Percentiles rank a stretch among this genome's conserved stretches.
These are phyloP conservation scores for Brachionus paranguensis DNA, from an alignment of 1,140 invertebrate species.

Conservation along the genomic window DNA sequence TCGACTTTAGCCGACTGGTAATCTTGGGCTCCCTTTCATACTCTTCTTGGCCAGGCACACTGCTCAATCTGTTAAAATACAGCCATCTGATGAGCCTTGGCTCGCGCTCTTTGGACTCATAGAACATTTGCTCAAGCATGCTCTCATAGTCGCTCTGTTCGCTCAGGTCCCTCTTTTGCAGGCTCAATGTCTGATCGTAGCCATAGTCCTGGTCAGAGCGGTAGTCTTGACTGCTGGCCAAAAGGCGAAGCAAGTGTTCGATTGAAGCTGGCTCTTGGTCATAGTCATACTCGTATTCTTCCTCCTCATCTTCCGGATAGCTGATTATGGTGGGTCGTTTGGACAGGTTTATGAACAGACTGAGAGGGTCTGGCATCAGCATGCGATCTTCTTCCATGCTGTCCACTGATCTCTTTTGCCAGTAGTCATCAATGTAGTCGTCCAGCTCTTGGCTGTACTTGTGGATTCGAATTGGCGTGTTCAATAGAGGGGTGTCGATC, in stretches of 20 bases:
- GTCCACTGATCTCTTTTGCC: neutral
- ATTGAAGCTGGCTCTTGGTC: neutral
- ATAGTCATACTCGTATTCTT: neutral
- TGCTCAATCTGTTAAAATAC: neutral
- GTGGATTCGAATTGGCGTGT: constrained; percentile 4
- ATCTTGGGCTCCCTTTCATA: neutral
- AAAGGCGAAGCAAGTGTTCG: neutral
- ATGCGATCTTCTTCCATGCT: neutral
- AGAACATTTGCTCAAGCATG: neutral
- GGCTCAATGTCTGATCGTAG: neutral
- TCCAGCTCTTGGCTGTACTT: neutral
- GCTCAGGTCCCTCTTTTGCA: neutral
- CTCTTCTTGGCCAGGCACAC: neutral
- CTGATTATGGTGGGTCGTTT: neutral
- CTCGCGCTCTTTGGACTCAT: neutral
- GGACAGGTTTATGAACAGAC: neutral
- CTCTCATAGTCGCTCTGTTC: neutral
- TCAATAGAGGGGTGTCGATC: neutral
- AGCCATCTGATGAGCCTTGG: neutral
- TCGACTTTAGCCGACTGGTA: neutral
- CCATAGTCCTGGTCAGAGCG: neutral
- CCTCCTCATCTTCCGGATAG: neutral
- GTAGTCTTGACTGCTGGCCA: neutral
- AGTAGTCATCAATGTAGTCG: neutral
- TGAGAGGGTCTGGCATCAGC: neutral